A percentile compares a stretch with the other conserved stretches of the same genome.
Conservation (phyloP, 92 coral and sea anemone genomes). For the Diadumene lineata region DNA sequence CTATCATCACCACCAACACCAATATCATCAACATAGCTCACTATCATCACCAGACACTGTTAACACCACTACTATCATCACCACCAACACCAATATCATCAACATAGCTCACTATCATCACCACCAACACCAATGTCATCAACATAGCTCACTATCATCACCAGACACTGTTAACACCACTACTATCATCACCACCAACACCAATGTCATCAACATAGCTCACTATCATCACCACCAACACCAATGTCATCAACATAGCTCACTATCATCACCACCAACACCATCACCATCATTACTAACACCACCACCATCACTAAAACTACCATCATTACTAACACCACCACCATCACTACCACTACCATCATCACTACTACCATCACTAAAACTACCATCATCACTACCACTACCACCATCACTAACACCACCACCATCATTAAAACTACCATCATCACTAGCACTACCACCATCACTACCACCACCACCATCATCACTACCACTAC, state of each 20-base stretch:
- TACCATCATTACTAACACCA: neutral
- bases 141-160: no score
- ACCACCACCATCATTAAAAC: conserved; percentile 1
- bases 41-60: no score
- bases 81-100: neutral
- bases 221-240: neutral
- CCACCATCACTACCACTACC: neutral
- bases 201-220: neutral
- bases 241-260: neutral
- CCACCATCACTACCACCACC: neutral
- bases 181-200: neutral
- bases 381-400: neutral
- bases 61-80: neutral
- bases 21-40: neutral
- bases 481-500: neutral
- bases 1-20: neutral
- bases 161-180: no score
- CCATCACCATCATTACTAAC: neutral
- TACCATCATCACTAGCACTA: neutral
- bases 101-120: neutral
- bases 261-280: neutral
- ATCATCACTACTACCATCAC: neutral
- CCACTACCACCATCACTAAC: neutral
- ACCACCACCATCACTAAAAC: neutral
- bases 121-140: neutral